A percentile compares a stretch with the other conserved stretches of the same genome.
Conservation (phyloP, 2,797 vertebrate genomes). For the Dromococcyx pavoninus region DNA sequence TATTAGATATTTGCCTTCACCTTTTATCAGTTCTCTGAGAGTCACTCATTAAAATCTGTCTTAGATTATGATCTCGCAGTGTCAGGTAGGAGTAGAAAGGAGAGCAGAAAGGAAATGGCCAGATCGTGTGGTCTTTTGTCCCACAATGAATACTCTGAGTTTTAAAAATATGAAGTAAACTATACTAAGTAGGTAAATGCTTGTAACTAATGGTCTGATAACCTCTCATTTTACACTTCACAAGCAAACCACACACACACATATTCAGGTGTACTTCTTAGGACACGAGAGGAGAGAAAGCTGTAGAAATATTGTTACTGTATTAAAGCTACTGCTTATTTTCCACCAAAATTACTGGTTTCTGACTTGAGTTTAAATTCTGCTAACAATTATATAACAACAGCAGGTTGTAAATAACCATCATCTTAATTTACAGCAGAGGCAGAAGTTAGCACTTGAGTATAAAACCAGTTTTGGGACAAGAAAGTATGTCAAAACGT, state of each 20-base stretch:
- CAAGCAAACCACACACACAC: rapidly evolving
- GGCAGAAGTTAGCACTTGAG: background rate
- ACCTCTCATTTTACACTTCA: background rate
- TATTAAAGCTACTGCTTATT: background rate
- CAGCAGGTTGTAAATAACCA: background rate
- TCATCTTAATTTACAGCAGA: background rate
- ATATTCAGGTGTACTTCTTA: background rate
- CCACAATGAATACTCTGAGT: background rate
- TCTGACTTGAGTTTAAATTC: background rate
- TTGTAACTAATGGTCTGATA: background rate
- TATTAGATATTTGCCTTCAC: background rate
- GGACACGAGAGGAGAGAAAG: background rate
- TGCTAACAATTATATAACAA: background rate
- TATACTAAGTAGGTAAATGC: background rate
- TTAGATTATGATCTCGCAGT: background rate
- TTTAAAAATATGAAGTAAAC: background rate
- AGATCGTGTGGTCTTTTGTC: background rate
- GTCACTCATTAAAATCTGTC: background rate
- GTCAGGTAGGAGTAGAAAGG: background rate
- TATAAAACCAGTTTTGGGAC: background rate
- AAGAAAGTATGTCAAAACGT: background rate
- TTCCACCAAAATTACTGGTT: background rate
- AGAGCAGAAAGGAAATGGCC: background rate
- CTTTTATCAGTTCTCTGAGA: background rate
- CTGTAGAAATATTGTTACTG: background rate